Base-by-base conservation (phyloP, 2,113 vertebrate genomes). In the Crotophaga sulcirostris region DNA sequence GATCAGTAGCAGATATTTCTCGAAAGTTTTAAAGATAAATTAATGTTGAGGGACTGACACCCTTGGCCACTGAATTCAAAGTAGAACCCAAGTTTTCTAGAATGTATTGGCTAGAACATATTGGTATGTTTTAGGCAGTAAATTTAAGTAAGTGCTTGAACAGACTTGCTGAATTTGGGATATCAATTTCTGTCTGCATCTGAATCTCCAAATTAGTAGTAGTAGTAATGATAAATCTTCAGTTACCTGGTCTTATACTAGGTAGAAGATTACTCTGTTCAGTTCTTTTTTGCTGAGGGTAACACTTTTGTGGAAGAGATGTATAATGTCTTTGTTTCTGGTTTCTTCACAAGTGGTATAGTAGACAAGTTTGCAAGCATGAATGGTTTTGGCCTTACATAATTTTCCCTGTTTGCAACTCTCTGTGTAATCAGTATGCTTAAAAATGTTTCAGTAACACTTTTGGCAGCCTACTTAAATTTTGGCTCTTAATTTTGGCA, bases 401-500 rank as follows among this genome's bases (percentile, higher is more conserved):
- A 21, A 80, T 84, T 74, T 76, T 49, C 19, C 17, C 16, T 0
- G 1, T 63, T 82, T 91, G 19, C 24, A 59, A 10, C 31, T 85
- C 25, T 45, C 38, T 74, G 8, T 69, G n/a, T 21, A 62, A 78
- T 63, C 47, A 42, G 12, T 67, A 9, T 56, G 40, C 44, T 93
- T 90, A 59, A 86, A 93, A 90, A 67, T 34, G 52, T 52, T 86
- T 93, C 68, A 68, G 14, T 74, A 77, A 58, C 59, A 19, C 33
- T 76, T 94, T 91, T 94, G 52, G 72, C 67, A 95, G 38, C 18
- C 15, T 56, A 7, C 29, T 83, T 75, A 69, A 76, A 44, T 87
- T 89, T 72, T 86, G 83, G 29, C 51, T 84, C 14, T 88, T 51
- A 31, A 45, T 77, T 92, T 86, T 87, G 84, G 69, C 73, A 94